A percentile compares a stretch with the other conserved stretches of the same genome.
Evolutionary conservation across 2,888 invertebrate genomes (phyloP).

Genomic region (Vesta saturnalis): DNA sequence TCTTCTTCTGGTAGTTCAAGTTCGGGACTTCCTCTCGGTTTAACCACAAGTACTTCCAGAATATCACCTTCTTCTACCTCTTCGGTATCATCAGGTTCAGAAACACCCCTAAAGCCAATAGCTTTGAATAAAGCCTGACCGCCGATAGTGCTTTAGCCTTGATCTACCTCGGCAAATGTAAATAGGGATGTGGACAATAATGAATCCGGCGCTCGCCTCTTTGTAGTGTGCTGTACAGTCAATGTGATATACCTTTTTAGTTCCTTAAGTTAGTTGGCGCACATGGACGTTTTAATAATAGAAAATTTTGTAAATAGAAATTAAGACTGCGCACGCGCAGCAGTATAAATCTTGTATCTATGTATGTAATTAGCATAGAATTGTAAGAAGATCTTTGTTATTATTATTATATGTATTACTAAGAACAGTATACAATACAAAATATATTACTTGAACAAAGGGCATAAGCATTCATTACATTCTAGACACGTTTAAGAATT

Average conservation of each 20-base stretch:
- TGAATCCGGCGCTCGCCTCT: slow-evolving; percentile 49
- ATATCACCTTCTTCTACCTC: slow-evolving; percentile 73
- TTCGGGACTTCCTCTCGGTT: slow-evolving; percentile 62
- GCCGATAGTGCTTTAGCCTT: slow-evolving; percentile 52
- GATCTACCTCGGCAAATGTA: slow-evolving; percentile 59
- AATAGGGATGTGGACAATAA: slow-evolving; percentile 56
- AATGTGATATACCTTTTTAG: slow-evolving; percentile 61
- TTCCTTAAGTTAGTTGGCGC: slow-evolving; percentile 56
- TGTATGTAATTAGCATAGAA: slow-evolving; percentile 61
- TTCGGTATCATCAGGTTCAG: slow-evolving; percentile 67
- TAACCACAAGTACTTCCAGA: slow-evolving; percentile 63
- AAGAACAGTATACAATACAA: slow-evolving; percentile 50
- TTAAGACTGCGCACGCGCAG: slow-evolving; percentile 49
- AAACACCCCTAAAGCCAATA: slow-evolving; percentile 64
- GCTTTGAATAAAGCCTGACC: slow-evolving; percentile 63
- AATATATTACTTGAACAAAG: slow-evolving; percentile 42
- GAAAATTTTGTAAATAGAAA: slow-evolving; percentile 48
- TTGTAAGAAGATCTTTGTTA: slow-evolving; percentile 61
- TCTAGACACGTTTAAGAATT: slow-evolving; percentile 16
- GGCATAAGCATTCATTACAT: slow-evolving; percentile 33
- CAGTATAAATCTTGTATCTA: slow-evolving; percentile 62
- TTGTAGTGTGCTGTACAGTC: slow-evolving; percentile 59
- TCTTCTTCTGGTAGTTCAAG: slow-evolving; percentile 49
- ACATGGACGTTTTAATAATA: slow-evolving; percentile 40
- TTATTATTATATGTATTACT: slow-evolving; percentile 55